Conservation (phyloP, 2,797 vertebrate species). For the Peromyscus melanophrys region DNA sequence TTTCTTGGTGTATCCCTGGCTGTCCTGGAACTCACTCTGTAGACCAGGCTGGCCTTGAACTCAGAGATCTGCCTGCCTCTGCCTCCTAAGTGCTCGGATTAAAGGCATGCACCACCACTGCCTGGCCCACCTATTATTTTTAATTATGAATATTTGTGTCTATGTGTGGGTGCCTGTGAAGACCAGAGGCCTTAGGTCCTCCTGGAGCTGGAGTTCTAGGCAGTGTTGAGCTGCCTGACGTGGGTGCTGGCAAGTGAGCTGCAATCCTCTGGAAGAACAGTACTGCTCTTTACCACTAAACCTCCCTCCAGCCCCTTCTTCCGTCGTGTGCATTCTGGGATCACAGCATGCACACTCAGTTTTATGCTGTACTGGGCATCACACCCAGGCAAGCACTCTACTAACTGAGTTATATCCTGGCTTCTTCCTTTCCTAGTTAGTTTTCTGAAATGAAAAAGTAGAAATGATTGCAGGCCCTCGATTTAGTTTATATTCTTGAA, state of each 20-base stretch:
- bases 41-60: background rate
- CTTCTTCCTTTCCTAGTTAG: background rate
- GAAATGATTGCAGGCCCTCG: background rate
- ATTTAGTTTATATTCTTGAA: background rate
- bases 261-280: too few relatives aligned
- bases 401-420: background rate
- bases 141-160: background rate
- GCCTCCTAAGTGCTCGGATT: background rate
- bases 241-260: background rate
- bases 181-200: background rate
- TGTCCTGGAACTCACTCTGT: background rate
- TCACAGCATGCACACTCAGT: background rate
- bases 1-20: background rate
- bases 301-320: background rate
- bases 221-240: background rate
- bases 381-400: background rate
- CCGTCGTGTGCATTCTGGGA: background rate
- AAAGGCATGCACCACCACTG: background rate
- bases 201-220: background rate
- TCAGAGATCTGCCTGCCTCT: background rate
- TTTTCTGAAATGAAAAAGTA: slow-evolving; percentile 7
- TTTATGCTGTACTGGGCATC: background rate
- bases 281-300: too few relatives aligned
- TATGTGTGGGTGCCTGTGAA: background rate
- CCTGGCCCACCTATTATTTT: background rate